Base-by-base conservation (phyloP, 2,888 invertebrate species). In the Conus canariensis region DNA sequence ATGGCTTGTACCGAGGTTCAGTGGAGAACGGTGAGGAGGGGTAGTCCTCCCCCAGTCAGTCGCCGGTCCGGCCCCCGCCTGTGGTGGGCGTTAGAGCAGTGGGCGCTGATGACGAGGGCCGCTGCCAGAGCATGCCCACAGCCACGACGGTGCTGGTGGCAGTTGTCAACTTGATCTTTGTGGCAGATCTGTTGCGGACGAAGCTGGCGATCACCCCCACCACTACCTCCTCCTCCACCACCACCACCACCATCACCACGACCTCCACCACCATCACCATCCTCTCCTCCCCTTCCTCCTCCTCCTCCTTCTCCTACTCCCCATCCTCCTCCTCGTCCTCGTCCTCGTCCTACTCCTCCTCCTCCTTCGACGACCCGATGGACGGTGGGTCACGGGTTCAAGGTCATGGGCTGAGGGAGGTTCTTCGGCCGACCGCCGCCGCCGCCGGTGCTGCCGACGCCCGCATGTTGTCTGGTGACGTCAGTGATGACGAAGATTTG, bases 91-190 rank as follows among this genome's bases (percentile, higher is more conserved):
- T 22, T 10, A 60, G 85, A 45, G 45, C 45, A 45, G 45, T 45
- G 45, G 45, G 59, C 60, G 30, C 30, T 67, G 16, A 86, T 60
- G 60, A 67, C 12, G 64, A 30, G 86, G 16, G 64, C 22, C 7
- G 85, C 60, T 60, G 25, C 77, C 22, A 22, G 88, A 88, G 88
- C 80, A 88, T 88, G 88, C 88, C 88, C 59, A 77, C 88, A 80
- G 88, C 82, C 80, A 88, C 82, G 16, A 60, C 88, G 19, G 30
- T 88, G 56, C 80, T 88, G 10, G 82, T 88, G 88, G 88, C 88
- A 82, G 88, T 88, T 45, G 19, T 88, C 88, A 88, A 88, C 88
- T 60, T 88, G 80, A 82, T 88, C 82, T 88, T 88, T 82, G 56
- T 88, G 58, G 45, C 88, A 88, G 88, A 88, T 88, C 67, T 88